Evolutionary conservation across 2,113 vertebrate species (phyloP), one percentile per base, ranked within the genome.

Genomic region (Lagopus muta): DNA sequence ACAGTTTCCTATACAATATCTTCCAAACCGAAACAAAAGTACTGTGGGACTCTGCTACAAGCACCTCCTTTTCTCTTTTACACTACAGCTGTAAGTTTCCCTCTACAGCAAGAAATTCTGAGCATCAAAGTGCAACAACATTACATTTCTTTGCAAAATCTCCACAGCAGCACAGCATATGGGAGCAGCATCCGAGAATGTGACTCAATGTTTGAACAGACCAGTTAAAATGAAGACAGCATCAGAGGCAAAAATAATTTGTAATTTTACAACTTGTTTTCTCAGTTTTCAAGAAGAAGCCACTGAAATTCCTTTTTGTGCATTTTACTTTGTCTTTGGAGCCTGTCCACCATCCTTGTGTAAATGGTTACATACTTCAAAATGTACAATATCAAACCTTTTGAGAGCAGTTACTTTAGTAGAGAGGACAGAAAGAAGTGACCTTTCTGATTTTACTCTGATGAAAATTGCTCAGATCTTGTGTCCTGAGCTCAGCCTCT

Each of bases 401-500:
- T 38, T 2, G 21, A 91, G 75, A 94, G 52, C 55, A 88, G 52
- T 74, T 77, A 69, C n/a, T 19, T 74, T 71, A 89, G 34, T 2
- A 78, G 13, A 71, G 8, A 83, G 69, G 52, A 92, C 82, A 88
- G 78, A 83, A 80, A 54, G 78, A 93, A 91, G 74, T 4, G 12
- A 36, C 52, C 40, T 38, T 92, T 94, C 45, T 78, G 72, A 81
- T 93, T 94, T 78, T 42, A 85, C 55, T 34, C 50, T 52, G 66
- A 89, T 27, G 10, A 91, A 75, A 94, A 94, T 42, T 83, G 54
- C 72, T 94, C 72, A 93, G 87, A 92, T 77, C n/a, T 75, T 55
- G 17, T 64, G 43, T 86, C 24, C 88, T 36, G 64, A 95, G 81
- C 52, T 86, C 60, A 67, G 3, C 66, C 36, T 69, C 34, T 67